phyloP scores from a whole-genome alignment of 2,797 vertebrate genomes.

The Orestias chungarensis region DNA sequence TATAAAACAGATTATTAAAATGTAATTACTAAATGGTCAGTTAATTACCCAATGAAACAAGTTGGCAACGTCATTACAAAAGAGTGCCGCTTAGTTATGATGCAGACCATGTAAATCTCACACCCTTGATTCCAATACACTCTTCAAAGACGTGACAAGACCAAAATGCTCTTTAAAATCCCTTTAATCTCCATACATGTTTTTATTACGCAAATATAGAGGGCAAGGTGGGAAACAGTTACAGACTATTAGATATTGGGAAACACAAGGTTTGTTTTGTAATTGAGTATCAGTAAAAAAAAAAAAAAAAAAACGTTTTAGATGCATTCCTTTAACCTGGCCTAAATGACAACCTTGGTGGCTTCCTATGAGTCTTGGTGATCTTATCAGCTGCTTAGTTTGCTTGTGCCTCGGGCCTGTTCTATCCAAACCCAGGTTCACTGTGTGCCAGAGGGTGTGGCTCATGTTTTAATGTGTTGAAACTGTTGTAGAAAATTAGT shows the following conservation, averaged over 20 bases:
- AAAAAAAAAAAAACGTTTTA: neutral
- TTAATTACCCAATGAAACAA: neutral
- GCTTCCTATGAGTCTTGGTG: neutral
- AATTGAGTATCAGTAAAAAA: neutral
- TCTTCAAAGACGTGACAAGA: neutral
- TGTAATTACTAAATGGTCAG: neutral
- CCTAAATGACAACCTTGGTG: neutral
- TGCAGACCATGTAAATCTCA: neutral
- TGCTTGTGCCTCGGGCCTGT: neutral
- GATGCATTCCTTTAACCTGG: neutral
- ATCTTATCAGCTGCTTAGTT: neutral
- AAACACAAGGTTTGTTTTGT: neutral
- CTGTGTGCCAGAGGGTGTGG: neutral
- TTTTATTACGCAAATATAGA: neutral
- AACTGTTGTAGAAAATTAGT: neutral
- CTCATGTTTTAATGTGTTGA: neutral
- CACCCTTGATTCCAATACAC: neutral
- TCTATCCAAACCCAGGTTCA: neutral
- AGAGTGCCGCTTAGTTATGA: neutral
- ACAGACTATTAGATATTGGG: too few species aligned
- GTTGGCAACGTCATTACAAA: neutral
- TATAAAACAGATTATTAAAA: neutral
- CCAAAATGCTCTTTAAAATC: neutral
- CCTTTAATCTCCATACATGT: neutral
- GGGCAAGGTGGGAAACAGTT: neutral